Base-by-base conservation (phyloP, 2,113 vertebrate species). In the Bolborhynchus lineola region DNA sequence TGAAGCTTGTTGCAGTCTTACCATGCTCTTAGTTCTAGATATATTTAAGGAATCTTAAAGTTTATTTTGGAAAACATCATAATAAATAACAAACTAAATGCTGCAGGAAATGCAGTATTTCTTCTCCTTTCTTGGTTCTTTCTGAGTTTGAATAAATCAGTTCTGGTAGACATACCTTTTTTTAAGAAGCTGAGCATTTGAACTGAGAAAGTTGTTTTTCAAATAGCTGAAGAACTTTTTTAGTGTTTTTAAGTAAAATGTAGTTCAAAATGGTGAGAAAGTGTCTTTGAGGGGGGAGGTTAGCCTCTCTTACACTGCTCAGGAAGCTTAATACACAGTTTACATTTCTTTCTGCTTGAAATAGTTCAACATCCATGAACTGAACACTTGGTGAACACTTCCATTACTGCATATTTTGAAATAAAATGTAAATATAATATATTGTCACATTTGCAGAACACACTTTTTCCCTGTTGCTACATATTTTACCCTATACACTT, bases 251-350 rank as follows among this genome's bases (percentile, higher is more conserved):
- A 82, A 53, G 21, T 82, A 46, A 87, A 84, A 74, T 65, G 7
- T 3, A 57, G 26, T 62, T 84, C 20, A 26, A 78, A 89, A 20
- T 62, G 2, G 0, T 91, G 44, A 88, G 55, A 90, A 57, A 42
- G 31, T 9, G 1, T 37, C 68, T 55, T 55, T 33, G 4, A 2
- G 17, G 3, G 18, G 19, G 21, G 15, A 24, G 14, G 0, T 67
- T 89, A 39, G 28, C 28, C 7, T 91, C 18, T 89, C 3, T 71
- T 78, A 24, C 0, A 11, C 31, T 44, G 21, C 37, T 93, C 35
- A 19, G 3, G 82, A 63, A 68, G 42, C 4, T 7, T 79, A 75
- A 68, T 79, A 46, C 7, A 14, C 10, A 63, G 23, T 71, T 86
- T 62, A 6, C 70, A 20, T n/a, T 14, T 75, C 20, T 64, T 70